Evolutionary conservation across 1,140 invertebrate species (phyloP), one percentile per base, ranked within the genome.

Genomic region (Pomacea maculata): DNA sequence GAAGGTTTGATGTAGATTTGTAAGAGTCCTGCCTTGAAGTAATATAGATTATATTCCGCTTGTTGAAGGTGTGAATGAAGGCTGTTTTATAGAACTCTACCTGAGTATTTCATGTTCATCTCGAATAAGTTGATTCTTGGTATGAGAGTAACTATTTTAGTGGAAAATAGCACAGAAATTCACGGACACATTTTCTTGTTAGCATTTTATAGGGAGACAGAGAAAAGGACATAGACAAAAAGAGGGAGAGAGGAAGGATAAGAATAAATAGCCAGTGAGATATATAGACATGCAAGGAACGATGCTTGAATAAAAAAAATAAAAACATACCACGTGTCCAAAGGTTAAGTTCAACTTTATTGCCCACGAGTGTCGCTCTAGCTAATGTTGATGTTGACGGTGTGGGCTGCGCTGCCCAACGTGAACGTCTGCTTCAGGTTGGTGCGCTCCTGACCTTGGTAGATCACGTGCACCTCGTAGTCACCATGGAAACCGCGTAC

Each of bases 401-500:
- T 80, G 9, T 61, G 25, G 14, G 21, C 17, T 6, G 5, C 45
- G 65, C 73, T 80, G 12, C 78, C 77, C 29, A 79, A 52, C 34
- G 71, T 80, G 55, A 86, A 86, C 29, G 71, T 79, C 15, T 73
- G 57, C 8, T 21, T 57, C 54, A 68, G 57, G 72, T 63, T 17
- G 54, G 75, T 45, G 3, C 83, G 75, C 61, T 79, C 80, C 64
- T 81, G 71, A 4, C 83, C 83, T 29, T 80, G 74, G 45, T 82
- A 81, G 71, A 68, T 61, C 1, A 86, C 75, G 65, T 80, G 83
- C 52, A 86, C 81, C 17, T 86, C 80, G 81, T 86, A 86, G 75
- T 86, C 85, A 12, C 85, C 85, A 64, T 84, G 82, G 80, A 84
- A 84, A 75, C 83, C 85, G 21, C 83, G 75, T 12, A 84, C 54